Conservation (phyloP, 2,797 vertebrate genomes). For the Epinephelus coioides region DNA sequence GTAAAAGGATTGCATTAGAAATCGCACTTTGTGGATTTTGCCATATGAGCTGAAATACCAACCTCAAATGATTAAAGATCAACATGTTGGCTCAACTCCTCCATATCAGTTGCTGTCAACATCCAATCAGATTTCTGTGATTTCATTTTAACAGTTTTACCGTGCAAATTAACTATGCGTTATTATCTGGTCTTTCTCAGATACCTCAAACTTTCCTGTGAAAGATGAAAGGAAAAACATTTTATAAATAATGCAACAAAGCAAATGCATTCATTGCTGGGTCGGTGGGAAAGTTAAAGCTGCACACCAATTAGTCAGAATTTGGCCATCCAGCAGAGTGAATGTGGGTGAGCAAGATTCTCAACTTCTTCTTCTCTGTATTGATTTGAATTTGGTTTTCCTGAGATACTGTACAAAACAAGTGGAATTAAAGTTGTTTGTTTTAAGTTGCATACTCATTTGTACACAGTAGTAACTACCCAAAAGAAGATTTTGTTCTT, state of each 20-base stretch:
- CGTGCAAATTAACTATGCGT: too few relatives aligned
- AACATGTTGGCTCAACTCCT: too few relatives aligned
- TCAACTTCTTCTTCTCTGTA: too few relatives aligned
- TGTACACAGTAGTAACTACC: neutral
- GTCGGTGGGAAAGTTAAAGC: neutral
- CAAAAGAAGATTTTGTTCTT: too few relatives aligned
- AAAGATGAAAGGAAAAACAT: neutral
- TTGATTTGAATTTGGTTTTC: too few relatives aligned
- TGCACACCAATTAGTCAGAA: too few relatives aligned
- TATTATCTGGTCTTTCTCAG: neutral
- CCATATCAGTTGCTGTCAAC: too few relatives aligned
- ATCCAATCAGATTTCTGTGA: too few relatives aligned
- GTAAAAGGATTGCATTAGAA: neutral
- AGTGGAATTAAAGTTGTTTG: fast-evolving
- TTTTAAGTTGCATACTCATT: neutral
- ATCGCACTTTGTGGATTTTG: neutral
- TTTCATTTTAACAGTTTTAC: too few relatives aligned
- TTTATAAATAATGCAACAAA: neutral
- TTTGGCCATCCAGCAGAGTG: too few relatives aligned
- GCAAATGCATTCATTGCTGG: neutral
- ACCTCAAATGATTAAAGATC: neutral
- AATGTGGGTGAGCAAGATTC: too few relatives aligned
- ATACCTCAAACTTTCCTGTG: neutral
- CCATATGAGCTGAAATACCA: neutral
- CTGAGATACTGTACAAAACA: neutral